Evolutionary conservation across 1,140 invertebrate genomes (phyloP).

Genomic region (Drosophila neocordata): DNA sequence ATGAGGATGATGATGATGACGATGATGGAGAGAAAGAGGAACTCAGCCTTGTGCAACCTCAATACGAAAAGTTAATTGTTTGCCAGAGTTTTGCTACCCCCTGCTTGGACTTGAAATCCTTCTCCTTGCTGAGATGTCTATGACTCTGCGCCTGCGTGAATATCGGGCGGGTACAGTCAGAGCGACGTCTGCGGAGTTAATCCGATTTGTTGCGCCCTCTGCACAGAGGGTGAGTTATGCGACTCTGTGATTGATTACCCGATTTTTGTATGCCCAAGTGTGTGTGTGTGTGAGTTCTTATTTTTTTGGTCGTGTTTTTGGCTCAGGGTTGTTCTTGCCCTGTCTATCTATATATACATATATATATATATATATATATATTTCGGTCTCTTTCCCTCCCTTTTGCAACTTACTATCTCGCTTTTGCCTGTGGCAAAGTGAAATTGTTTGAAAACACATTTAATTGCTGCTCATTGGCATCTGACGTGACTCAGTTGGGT

Average conservation of each 20-base stretch:
- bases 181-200: slow-evolving; percentile 57
- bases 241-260: slow-evolving; percentile 77
- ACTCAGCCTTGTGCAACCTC: slow-evolving; percentile 46
- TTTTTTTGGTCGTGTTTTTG: neutral
- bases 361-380: too few relatives aligned
- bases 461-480: slow-evolving; percentile 57
- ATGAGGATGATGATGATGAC: neutral
- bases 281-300: neutral
- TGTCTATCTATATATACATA: neutral
- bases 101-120: slow-evolving; percentile 28
- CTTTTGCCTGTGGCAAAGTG: slow-evolving; percentile 21
- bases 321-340: slow-evolving; percentile 38
- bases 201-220: slow-evolving; percentile 74
- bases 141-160: slow-evolving; percentile 64
- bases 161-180: slow-evolving; percentile 66
- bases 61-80: slow-evolving; percentile 75
- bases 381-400: slow-evolving; percentile 17
- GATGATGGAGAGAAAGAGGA: slow-evolving; percentile 1
- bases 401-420: slow-evolving; percentile 11
- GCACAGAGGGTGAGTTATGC: slow-evolving; percentile 67
- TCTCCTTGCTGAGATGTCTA: neutral
- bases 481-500: slow-evolving; percentile 37
- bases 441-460: slow-evolving; percentile 61
- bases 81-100: slow-evolving; percentile 44
- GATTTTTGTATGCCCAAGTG: slow-evolving; percentile 35